Evolutionary conservation across 2,113 vertebrate genomes (phyloP).

Genomic region (Psammodynastes pulverulentus): DNA sequence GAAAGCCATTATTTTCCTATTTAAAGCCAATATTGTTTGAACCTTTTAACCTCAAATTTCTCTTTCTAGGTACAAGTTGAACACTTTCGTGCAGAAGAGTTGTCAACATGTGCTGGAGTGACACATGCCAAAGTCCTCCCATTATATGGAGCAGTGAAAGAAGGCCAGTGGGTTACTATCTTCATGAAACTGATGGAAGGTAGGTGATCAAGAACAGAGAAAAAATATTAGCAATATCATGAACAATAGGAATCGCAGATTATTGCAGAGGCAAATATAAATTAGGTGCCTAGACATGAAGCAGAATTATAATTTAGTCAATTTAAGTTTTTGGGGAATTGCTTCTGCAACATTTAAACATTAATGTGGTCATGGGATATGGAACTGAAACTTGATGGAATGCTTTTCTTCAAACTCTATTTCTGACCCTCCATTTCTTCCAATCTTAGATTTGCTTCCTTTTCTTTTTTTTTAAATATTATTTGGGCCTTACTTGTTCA

Average conservation of each 20-base stretch:
- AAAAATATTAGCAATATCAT: neutral
- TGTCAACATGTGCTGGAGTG: conserved; percentile 84
- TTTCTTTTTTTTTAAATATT: neutral
- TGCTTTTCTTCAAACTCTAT: neutral
- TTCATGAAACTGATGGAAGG: conserved; percentile 92
- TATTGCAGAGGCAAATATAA: neutral
- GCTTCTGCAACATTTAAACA: neutral
- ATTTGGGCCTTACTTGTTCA: neutral
- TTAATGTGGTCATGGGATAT: neutral
- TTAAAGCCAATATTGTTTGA: neutral
- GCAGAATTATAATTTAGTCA: neutral
- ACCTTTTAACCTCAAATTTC: neutral
- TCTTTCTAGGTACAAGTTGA: conserved; percentile 77
- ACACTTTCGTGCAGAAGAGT: conserved; percentile 87
- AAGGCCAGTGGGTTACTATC: conserved; percentile 84
- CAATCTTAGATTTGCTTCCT: neutral
- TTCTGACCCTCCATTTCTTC: too few species aligned
- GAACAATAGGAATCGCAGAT: neutral
- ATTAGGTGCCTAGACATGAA: neutral
- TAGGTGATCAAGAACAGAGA: conserved; percentile 38
- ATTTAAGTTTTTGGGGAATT: neutral
- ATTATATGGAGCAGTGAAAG: conserved; percentile 89
- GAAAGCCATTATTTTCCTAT: neutral
- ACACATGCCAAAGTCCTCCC: conserved; percentile 84
- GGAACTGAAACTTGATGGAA: neutral